Evolutionary conservation across 2,797 vertebrate genomes (phyloP).

Genomic region (Coluber constrictor): DNA sequence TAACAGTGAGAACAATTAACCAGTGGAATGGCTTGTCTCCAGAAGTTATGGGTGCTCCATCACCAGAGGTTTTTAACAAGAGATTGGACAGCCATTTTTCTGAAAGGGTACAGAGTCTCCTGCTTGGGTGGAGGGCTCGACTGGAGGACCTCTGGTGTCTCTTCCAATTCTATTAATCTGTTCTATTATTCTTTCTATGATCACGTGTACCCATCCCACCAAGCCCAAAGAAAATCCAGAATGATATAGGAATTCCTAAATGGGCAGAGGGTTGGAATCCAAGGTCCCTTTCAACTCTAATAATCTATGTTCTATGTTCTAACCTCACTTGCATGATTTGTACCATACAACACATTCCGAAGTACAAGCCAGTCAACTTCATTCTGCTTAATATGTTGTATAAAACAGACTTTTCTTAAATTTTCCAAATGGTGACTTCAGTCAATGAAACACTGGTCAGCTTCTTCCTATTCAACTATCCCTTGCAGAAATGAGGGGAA

Average conservation of each 20-base stretch:
- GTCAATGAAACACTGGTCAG: neutral
- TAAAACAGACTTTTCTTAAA: neutral
- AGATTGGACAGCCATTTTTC: neutral
- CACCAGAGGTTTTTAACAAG: neutral
- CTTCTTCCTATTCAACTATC: neutral
- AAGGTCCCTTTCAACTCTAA: neutral
- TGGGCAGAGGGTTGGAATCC: neutral
- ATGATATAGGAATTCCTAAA: neutral
- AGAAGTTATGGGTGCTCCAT: neutral
- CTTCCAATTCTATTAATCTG: neutral
- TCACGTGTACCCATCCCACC: neutral
- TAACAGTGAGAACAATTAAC: too few relatives aligned
- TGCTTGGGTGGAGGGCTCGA: neutral
- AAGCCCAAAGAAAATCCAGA: neutral
- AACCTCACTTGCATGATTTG: neutral
- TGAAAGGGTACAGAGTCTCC: neutral
- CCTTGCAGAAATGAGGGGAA: neutral
- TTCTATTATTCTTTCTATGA: neutral
- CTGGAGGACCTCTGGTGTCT: neutral
- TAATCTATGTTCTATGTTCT: neutral
- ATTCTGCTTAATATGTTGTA: neutral
- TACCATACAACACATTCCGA: neutral
- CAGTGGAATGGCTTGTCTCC: neutral
- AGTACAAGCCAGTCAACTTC: neutral
- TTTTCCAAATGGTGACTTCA: neutral